Base-by-base conservation (phyloP, 2,888 invertebrate species). In the Caenorhabditis wallacei region DNA sequence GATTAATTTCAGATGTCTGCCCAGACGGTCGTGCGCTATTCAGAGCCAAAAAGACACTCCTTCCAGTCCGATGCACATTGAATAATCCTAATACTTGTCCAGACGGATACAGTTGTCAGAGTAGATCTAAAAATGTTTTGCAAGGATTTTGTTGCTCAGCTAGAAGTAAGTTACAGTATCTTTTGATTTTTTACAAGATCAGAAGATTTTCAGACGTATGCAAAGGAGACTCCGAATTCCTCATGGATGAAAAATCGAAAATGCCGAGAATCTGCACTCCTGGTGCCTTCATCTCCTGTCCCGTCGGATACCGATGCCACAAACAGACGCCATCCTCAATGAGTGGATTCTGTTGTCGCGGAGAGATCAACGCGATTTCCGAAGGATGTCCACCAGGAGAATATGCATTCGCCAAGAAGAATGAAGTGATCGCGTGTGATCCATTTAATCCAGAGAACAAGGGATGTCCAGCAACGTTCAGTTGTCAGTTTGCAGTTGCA, bases 371-470 rank as follows among this genome's bases (percentile, higher is more conserved):
- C n/a, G 89, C 88, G 11, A 84, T 89, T 8, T 88, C 89, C 59
- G 90, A 89, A 79, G 90, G 90, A 8, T 90, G 90, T 75, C 90
- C 90, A 2, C 90, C 90, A 8, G 88, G 88, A 13, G 89, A 90
- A 63, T 90, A 85, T 54, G 90, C 88, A 18, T 89, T 85, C 54
- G 85, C 85, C 1, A 87, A 85, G 57, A 84, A 88, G 56, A 76
- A 78, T 16, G 85, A 86, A 54, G 85, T 90, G 16, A 87, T 89
- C 10, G 84, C 85, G n/a, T 90, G 90, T 68, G 90, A 90, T 86
- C 90, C 90, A 10, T 90, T 90, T 78, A 90, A 90, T 75, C 84
- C 85, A 1, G 86, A 83, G 48, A 88, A 90, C 56, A 88, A 88
- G 76, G 88, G 88, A 30, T 89, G 89, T 51, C 88, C 89, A 2